phyloP scores from a whole-genome alignment of 2,797 vertebrate species.

The Neosilurus hyrtlii region DNA sequence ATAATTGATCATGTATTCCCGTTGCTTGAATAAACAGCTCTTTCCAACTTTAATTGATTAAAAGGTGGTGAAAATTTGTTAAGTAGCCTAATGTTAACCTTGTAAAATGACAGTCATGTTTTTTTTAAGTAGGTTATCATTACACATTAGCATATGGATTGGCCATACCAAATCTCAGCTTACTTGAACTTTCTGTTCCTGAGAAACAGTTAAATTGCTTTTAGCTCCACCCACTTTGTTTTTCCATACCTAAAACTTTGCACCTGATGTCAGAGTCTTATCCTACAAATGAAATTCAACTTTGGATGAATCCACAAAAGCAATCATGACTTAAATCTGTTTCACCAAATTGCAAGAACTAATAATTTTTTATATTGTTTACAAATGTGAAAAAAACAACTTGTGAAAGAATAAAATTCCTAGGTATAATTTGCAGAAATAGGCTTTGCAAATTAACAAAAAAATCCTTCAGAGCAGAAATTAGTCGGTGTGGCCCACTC shows the following conservation, averaged over 20 bases:
- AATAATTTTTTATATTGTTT: background rate
- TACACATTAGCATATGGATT: background rate
- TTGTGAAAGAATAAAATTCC: background rate
- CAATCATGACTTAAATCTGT: background rate
- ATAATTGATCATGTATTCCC: too few relatives aligned
- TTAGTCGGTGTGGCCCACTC: background rate
- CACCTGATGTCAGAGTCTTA: background rate
- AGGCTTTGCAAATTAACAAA: background rate
- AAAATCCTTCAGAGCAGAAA: background rate
- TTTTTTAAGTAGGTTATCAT: background rate
- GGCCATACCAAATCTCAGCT: background rate
- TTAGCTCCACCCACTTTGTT: background rate
- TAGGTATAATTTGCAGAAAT: background rate
- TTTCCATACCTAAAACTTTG: background rate
- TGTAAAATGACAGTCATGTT: background rate
- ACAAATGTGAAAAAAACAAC: background rate
- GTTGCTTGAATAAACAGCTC: background rate
- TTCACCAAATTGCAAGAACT: background rate
- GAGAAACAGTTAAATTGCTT: background rate
- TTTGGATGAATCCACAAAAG: background rate
- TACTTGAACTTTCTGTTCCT: background rate
- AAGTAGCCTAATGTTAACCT: background rate
- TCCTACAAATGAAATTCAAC: background rate
- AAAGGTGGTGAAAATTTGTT: background rate
- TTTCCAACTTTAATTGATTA: background rate